Base-by-base conservation (phyloP, 2,797 vertebrate species). In the Malacoctenus gilli region DNA sequence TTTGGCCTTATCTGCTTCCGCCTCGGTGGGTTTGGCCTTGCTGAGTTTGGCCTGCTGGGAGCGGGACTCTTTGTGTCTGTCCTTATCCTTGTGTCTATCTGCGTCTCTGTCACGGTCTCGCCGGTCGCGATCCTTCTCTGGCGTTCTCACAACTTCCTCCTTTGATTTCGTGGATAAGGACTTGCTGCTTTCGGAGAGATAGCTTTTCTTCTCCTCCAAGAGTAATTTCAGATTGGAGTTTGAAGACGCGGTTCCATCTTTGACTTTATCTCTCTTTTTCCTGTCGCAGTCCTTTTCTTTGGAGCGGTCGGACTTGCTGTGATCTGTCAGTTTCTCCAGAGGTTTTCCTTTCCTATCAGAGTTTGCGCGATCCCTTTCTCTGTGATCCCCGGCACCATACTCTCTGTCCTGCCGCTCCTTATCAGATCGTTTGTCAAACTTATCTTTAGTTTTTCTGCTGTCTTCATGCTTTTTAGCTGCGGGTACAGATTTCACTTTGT, bases 191-290 rank as follows among this genome's bases (percentile, higher is more conserved):
- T 99, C 96, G 1, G 87, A 86, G 57, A 66, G 46, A 74, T 77
- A 89, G 23, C 87, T 85, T 68, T 91, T 96, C 77, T 91, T 96
- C 44, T 99, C 96, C 64, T 99, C 97, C 59, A 94, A 86, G 22
- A 91, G 37, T 8, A 94, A 84, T 72, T 94, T 99, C 20, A 92
- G 87, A 70, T 91, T 96, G 36, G 90, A 88, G 72, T 64, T 64
- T 14, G 90, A 91, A 35, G 89, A 86, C 1, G 83, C 59, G 7
- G 84, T 60, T 10, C 78, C 79, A 11, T 99, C 97, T 90, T 92
- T 97, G 2, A 83, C 70, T 87, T 94, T 98, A 10, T 98, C 97
- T 73, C 91, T 97, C 89, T 92, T 98, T 67, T 95, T 95, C 74
- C 91, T 81, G 39, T 98, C 96, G 16, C 80, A 84, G 56, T 93